Evolutionary conservation across 1,140 invertebrate genomes (phyloP).

Genomic region (Sarcophaga peregrina): DNA sequence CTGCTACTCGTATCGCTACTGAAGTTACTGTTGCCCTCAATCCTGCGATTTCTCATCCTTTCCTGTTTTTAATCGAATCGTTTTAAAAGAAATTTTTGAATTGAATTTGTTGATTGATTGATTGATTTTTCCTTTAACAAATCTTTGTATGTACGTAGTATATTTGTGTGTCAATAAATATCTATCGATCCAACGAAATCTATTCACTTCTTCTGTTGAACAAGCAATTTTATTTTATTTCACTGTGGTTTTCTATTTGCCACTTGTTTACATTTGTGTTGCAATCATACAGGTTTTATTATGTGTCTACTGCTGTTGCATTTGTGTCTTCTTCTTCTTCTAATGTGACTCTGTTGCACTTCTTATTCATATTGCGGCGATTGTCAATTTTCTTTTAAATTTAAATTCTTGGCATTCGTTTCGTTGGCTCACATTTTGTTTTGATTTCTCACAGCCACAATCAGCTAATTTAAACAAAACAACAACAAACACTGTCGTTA

Average conservation of each 20-base stretch:
- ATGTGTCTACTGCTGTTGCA: neutral
- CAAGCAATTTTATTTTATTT: neutral
- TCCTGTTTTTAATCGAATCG: neutral
- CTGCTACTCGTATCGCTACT: conserved; percentile 35
- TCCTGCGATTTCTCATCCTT: conserved; percentile 4
- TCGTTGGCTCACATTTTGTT: neutral
- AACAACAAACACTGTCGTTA: too few relatives aligned
- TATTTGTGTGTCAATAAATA: neutral
- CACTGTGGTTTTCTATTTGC: conserved; percentile 2
- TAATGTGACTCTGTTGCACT: neutral
- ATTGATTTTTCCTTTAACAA: neutral
- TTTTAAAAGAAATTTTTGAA: neutral
- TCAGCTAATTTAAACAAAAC: too few relatives aligned
- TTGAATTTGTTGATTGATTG: too few relatives aligned
- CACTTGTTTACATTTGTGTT: neutral
- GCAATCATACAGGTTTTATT: conserved; percentile 16
- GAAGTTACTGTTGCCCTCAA: conserved; percentile 7
- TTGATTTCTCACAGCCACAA: too few relatives aligned
- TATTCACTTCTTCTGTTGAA: neutral
- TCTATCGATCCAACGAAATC: neutral
- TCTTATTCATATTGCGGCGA: neutral
- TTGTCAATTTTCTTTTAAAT: neutral
- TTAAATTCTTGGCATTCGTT: neutral
- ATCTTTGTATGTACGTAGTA: neutral
- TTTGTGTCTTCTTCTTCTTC: neutral